phyloP scores from a whole-genome alignment of 2,888 invertebrate genomes.

The Drosophila leonis region DNA sequence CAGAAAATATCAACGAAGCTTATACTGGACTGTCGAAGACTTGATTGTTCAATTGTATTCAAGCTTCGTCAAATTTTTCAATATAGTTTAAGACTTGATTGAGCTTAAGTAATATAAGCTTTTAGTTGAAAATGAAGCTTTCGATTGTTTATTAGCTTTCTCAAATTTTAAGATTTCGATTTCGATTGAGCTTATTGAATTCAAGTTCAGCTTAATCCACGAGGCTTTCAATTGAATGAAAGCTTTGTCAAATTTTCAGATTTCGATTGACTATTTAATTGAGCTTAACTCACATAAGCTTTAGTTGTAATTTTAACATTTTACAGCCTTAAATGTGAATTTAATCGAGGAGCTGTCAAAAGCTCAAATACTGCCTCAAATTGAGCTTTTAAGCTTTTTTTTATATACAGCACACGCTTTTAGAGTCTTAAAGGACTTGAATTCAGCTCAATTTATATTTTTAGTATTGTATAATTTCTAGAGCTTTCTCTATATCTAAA shows the following conservation, averaged over 20 bases:
- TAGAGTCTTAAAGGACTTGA: not conserved
- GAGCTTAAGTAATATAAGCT: not conserved
- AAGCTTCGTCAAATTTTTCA: no score
- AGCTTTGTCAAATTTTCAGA: not conserved
- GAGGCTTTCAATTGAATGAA: no score
- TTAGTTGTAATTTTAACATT: no score
- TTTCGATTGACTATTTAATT: not conserved
- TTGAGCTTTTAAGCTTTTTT: not conserved
- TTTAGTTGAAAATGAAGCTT: not conserved
- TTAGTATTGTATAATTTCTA: not conserved
- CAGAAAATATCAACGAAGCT: not conserved
- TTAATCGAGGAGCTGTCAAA: not conserved
- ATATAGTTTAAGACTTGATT: not conserved
- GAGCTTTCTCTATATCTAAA: conserved; percentile 1
- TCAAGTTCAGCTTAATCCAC: no score
- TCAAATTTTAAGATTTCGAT: not conserved
- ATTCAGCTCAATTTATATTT: not conserved
- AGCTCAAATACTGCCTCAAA: not conserved
- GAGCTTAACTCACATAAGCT: not conserved
- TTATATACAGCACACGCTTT: not conserved
- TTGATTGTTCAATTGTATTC: not conserved
- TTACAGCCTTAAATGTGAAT: not conserved
- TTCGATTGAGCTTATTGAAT: not conserved
- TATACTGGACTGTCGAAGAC: not conserved
- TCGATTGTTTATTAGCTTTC: not conserved